Base-by-base conservation (phyloP, 1,140 invertebrate genomes). In the Lepidostoma basale region DNA sequence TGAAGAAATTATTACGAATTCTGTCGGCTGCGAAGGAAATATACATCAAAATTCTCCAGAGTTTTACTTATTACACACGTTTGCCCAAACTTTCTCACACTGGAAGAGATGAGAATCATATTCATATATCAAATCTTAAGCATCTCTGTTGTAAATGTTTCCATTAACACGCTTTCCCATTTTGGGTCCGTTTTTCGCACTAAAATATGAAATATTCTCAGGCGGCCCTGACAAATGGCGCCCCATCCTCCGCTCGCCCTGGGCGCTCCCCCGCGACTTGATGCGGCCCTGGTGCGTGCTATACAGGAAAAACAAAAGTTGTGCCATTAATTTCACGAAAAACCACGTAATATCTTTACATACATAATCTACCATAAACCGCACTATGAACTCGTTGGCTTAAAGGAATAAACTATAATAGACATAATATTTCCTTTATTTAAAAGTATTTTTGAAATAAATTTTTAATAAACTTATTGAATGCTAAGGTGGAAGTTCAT, bases 121-220 rank as follows among this genome's bases (percentile, higher is more conserved):
- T 23, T n/a, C 47, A 52, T 52, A 52, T 18, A 45, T 45, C 14
- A 45, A 20, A 23, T n/a, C n/a, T 23, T 25, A 23, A 12, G 25
- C 6, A 20, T 23, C 23, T 44, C 40, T 23, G n/a, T 60, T 28
- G 30, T 56, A 30, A 28, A 33, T 52, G 26, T 52, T 26, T 33
- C 56, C 33, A 23, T 60, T 42, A 28, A 23, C 54, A 60, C 40
- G 40, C 40, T 44, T 16, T 44, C 40, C 40, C 45, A 16, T 49
- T 49, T 49, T 49, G 45, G 20, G 23, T 9, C 59, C 10, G 59
- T 62, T 62, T 62, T 62, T 62, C 59, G 22, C 42, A 44, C n/a
- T 44, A 52, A 42, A 42, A 25, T 67, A 67, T 67, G 64, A 67
- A 67, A 67, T 67, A 59, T 45, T 59, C 42, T 39, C 23, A 16